Percentiles rank a stretch among this genome's conserved stretches.
phyloP scores from a whole-genome alignment of 2,797 vertebrate genomes.

The Ctenopoma kingsleyae region DNA sequence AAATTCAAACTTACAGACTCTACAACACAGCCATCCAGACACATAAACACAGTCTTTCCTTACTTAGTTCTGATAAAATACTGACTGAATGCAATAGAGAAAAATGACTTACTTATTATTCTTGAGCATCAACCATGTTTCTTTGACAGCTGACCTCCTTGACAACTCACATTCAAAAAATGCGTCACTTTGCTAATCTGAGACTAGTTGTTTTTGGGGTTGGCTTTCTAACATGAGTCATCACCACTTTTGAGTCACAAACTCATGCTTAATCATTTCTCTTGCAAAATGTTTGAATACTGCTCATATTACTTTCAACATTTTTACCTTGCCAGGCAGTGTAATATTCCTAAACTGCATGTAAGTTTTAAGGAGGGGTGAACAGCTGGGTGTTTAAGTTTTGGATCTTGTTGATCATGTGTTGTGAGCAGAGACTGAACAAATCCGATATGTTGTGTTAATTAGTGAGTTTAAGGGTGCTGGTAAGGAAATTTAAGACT shows the following conservation, averaged over 20 bases:
- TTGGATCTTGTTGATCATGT: not conserved
- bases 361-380: not conserved
- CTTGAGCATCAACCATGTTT: constrained; percentile 14
- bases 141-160: constrained; percentile 21
- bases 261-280: not conserved
- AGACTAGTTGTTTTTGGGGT: constrained; percentile 18
- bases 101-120: constrained; percentile 13
- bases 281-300: not conserved
- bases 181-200: constrained; percentile 25
- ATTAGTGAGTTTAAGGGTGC: not conserved
- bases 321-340: not conserved
- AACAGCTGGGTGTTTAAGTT: not conserved
- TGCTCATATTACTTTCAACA: not conserved
- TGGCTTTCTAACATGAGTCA: constrained; percentile 12
- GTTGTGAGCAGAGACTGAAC: not conserved
- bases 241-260: constrained; percentile 8
- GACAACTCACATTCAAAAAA: constrained; percentile 16
- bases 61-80: constrained; percentile 7
- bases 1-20: constrained; percentile 24
- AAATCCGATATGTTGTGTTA: not conserved
- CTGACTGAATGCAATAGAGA: not conserved
- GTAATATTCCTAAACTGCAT: not conserved
- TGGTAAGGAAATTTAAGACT: not conserved
- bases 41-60: not conserved
- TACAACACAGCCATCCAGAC: constrained; percentile 1